Percentiles rank a stretch among this genome's conserved stretches.
Evolutionary conservation across 1,140 invertebrate genomes (phyloP).

Genomic region (Drosophila lacertosa): DNA sequence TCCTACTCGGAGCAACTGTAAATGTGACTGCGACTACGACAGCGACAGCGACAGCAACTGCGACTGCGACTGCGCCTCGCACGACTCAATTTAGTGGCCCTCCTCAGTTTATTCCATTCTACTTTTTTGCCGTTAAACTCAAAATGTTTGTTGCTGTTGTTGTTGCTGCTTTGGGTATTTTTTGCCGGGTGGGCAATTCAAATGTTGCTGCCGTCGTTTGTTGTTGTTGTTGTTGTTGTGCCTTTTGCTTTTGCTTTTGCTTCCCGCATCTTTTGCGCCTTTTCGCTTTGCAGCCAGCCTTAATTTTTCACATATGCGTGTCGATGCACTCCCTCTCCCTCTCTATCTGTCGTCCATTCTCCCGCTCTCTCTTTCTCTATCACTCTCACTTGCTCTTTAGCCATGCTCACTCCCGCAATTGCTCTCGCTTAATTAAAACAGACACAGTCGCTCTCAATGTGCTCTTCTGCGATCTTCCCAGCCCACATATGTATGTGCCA

Average conservation of each 20-base stretch:
- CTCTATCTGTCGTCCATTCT: background rate
- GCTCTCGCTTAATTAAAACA: conserved; percentile 74
- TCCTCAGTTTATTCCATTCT: conserved; percentile 15
- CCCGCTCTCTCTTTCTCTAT: conserved; percentile 23
- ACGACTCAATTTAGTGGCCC: conserved; percentile 75
- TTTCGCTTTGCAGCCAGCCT: conserved; percentile 67
- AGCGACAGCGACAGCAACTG: conserved; percentile 57
- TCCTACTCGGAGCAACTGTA: conserved; percentile 65
- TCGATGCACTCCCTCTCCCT: conserved; percentile 30
- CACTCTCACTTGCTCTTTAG: conserved; percentile 5
- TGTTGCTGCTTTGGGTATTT: conserved; percentile 25
- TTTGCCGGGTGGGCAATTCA: conserved; percentile 37
- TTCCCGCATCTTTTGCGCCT: conserved; percentile 73
- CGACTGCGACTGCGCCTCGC: conserved; percentile 59
- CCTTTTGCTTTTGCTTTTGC: conserved; percentile 19
- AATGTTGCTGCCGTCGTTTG: conserved; percentile 35
- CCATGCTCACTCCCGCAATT: conserved; percentile 22
- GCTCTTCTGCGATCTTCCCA: conserved; percentile 59
- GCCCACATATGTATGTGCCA: conserved; percentile 75
- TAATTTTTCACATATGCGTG: conserved; percentile 80
- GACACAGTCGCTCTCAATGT: conserved; percentile 64
- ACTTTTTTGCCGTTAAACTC: conserved; percentile 64
- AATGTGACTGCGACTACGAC: conserved; percentile 56
- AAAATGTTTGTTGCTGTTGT: conserved; percentile 35
- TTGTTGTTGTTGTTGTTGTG: too few relatives aligned